A percentile compares a stretch with the other conserved stretches of the same genome.
Conservation (phyloP, 2,888 invertebrate species). For the Philereme vetulata region DNA sequence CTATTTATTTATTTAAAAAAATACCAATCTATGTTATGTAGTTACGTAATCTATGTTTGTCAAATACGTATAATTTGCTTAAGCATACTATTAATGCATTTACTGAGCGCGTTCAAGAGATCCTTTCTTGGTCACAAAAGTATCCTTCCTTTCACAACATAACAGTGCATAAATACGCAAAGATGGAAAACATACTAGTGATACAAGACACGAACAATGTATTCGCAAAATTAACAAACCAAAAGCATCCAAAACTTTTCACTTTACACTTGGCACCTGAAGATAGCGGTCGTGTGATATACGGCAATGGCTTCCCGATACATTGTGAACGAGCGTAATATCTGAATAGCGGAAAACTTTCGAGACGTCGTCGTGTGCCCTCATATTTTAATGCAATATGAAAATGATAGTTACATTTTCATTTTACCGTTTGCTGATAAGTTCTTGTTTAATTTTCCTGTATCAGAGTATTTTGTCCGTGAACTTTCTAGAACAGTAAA, state of each 20-base stretch:
- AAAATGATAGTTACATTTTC: constrained; percentile 19
- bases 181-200: too few species aligned
- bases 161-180: too few species aligned
- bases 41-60: too few species aligned
- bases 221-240: constrained; percentile 11
- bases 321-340: constrained; percentile 57
- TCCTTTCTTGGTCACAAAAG: too few species aligned
- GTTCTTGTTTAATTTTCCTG: background rate
- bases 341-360: constrained; percentile 53
- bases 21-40: too few species aligned
- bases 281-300: constrained; percentile 52
- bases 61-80: too few species aligned
- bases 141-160: too few species aligned
- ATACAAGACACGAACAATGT: background rate
- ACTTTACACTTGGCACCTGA: constrained; percentile 51
- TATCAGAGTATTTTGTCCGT: background rate
- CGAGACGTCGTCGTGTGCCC: constrained; percentile 49
- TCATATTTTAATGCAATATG: constrained; percentile 35
- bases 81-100: too few species aligned
- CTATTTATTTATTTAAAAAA: too few species aligned
- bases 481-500: background rate
- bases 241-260: constrained; percentile 8
- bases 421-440: constrained; percentile 13
- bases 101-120: too few species aligned
- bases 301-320: constrained; percentile 71